These are phyloP conservation scores for Notamacropus eugenii DNA, from an alignment of 2,797 vertebrate genomes.

Conservation along the genomic window DNA sequence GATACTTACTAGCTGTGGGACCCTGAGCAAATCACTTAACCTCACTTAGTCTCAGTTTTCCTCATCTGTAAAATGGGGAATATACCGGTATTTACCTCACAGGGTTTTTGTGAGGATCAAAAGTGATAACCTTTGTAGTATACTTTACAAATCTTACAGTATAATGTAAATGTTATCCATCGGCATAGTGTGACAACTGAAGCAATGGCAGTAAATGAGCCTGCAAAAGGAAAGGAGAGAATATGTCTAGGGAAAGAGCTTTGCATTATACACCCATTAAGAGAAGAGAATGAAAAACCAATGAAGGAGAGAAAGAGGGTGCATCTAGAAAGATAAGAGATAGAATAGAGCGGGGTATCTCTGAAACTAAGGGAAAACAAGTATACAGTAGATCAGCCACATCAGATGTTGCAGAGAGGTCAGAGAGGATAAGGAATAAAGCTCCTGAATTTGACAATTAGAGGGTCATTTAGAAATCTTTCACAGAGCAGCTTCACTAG, in stretches of 20 bases:
- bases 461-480: not conserved
- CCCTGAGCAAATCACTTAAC: not conserved
- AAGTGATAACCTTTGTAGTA: not conserved
- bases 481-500: not conserved
- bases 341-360: not conserved
- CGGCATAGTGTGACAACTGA: not conserved
- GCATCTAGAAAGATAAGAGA: not conserved
- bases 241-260: not conserved
- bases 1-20: not conserved
- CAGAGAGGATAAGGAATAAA: not conserved
- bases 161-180: not conserved
- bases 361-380: not conserved
- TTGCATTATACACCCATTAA: not conserved
- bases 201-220: not conserved
- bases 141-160: not conserved
- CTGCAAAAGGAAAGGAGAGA: not conserved
- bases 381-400: not conserved
- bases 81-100: not conserved
- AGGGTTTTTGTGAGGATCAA: not conserved
- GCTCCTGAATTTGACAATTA: not conserved
- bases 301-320: not conserved
- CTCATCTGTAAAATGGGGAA: not conserved
- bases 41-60: not conserved
- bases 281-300: not conserved
- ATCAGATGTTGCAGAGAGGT: not conserved